phyloP scores from a whole-genome alignment of 2,888 invertebrate species.

The Amblyjoppa proteus region DNA sequence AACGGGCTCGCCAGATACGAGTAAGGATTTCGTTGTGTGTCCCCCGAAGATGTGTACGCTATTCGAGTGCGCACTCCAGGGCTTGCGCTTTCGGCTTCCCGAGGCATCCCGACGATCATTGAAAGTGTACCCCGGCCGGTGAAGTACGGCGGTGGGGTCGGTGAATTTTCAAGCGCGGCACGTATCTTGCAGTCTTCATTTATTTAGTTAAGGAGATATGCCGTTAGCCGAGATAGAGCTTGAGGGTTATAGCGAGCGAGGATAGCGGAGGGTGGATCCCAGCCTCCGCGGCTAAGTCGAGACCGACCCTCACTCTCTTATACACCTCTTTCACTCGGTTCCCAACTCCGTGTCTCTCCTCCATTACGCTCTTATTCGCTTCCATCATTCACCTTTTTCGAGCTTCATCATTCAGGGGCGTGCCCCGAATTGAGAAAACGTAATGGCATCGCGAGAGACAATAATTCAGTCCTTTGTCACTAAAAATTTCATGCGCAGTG shows the following conservation, averaged over 20 bases:
- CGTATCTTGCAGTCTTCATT: conserved; percentile 73
- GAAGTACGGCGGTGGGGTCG: neutral
- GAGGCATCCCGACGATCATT: conserved; percentile 14
- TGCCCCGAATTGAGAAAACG: conserved; percentile 12
- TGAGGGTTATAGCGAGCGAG: conserved; percentile 35
- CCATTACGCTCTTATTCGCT: conserved; percentile 22
- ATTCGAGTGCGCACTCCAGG: neutral
- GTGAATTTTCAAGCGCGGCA: conserved; percentile 72
- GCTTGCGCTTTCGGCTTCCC: neutral
- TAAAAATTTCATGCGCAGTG: too few species aligned
- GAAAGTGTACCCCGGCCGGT: conserved; percentile 19
- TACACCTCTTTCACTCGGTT: conserved; percentile 2
- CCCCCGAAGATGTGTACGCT: neutral
- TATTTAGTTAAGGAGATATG: conserved; percentile 75
- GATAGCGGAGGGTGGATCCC: conserved; percentile 30
- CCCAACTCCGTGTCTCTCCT: neutral
- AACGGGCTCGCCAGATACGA: neutral
- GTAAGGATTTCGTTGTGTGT: neutral
- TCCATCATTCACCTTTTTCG: conserved; percentile 32
- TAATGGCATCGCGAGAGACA: neutral
- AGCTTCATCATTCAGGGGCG: conserved; percentile 55
- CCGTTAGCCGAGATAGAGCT: conserved; percentile 71
- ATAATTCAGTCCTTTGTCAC: neutral
- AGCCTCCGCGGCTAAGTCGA: conserved; percentile 20
- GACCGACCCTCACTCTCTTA: conserved; percentile 4